Percentiles rank a stretch among this genome's conserved stretches.
phyloP scores from a whole-genome alignment of 92 coral and sea anemone species.

The Palythoa caribaeorum region DNA sequence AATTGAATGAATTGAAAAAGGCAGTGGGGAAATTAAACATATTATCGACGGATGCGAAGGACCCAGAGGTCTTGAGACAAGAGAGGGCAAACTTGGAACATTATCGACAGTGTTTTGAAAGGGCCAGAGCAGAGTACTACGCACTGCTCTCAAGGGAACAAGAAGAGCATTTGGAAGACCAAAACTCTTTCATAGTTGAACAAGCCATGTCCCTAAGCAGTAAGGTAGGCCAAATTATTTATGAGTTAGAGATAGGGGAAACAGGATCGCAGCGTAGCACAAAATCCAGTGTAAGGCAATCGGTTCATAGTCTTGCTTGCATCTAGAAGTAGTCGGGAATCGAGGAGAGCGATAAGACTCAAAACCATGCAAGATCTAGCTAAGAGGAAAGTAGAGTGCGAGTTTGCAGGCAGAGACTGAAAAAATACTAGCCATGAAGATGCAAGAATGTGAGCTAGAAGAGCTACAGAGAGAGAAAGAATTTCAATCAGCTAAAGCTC shows the following conservation, averaged over 20 bases:
- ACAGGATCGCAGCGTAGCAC: not conserved
- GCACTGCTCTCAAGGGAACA: constrained; percentile 35
- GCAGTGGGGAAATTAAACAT: constrained; percentile 46
- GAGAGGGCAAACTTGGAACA: constrained; percentile 52
- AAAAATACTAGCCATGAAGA: not conserved
- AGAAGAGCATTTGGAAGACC: constrained; percentile 34
- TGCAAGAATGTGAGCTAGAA: constrained; percentile 13
- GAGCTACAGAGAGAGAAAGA: constrained; percentile 4
- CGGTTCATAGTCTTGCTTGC: constrained; percentile 7
- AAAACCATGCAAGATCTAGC: not conserved
- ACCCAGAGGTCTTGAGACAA: constrained; percentile 35
- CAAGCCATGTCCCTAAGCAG: too few species aligned
- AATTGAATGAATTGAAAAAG: constrained; percentile 6
- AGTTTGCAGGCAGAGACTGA: not conserved
- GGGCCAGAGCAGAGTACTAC: constrained; percentile 47
- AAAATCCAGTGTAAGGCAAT: constrained; percentile 12
- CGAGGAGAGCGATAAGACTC: not conserved
- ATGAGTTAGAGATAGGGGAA: too few species aligned
- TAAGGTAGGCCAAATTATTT: too few species aligned
- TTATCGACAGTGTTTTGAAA: constrained; percentile 47
- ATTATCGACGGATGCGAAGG: constrained; percentile 55
- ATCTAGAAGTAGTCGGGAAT: constrained; percentile 8
- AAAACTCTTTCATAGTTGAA: not conserved
- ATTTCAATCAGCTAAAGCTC: constrained; percentile 13
- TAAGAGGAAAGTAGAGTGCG: not conserved